Evolutionary conservation across 2,113 vertebrate species (phyloP).

Genomic region (Archocentrus centrarchus): DNA sequence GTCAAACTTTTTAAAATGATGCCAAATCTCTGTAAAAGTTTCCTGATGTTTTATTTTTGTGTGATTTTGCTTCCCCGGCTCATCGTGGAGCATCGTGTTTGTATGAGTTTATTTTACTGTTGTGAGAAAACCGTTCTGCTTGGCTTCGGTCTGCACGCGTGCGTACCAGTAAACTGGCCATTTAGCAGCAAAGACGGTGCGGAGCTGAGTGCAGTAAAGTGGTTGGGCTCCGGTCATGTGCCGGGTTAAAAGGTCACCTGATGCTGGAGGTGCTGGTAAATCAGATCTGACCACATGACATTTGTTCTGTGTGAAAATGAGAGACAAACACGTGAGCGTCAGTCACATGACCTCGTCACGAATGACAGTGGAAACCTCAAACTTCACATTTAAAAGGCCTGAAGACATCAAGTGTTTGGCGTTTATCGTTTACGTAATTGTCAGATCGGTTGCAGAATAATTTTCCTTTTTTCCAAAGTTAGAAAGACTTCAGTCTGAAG

Average conservation of each 20-base stretch:
- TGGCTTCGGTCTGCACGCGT: not conserved
- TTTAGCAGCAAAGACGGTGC: not conserved
- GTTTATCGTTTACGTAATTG: not conserved
- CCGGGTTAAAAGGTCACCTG: constrained; percentile 6
- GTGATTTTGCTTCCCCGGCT: not conserved
- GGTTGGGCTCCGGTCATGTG: constrained; percentile 6
- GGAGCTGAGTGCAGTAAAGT: not conserved
- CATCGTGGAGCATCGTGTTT: not conserved
- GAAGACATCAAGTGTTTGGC: not conserved
- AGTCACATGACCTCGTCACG: not conserved
- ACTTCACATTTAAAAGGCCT: not conserved
- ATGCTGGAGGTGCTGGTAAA: not conserved
- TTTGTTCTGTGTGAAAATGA: constrained; percentile 27
- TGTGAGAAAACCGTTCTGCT: constrained; percentile 8
- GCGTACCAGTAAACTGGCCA: not conserved
- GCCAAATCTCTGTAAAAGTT: not conserved
- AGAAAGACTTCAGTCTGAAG: not conserved
- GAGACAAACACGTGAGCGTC: not conserved
- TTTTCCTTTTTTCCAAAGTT: not conserved
- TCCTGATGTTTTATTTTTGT: not conserved
- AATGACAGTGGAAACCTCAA: not conserved
- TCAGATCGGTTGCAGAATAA: not conserved
- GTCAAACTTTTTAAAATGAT: not conserved
- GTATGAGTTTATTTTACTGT: not conserved
- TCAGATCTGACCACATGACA: not conserved